A percentile compares a stretch with the other conserved stretches of the same genome.
Evolutionary conservation across 2,888 invertebrate genomes (phyloP).

Genomic region (Rhodophaea formosa): DNA sequence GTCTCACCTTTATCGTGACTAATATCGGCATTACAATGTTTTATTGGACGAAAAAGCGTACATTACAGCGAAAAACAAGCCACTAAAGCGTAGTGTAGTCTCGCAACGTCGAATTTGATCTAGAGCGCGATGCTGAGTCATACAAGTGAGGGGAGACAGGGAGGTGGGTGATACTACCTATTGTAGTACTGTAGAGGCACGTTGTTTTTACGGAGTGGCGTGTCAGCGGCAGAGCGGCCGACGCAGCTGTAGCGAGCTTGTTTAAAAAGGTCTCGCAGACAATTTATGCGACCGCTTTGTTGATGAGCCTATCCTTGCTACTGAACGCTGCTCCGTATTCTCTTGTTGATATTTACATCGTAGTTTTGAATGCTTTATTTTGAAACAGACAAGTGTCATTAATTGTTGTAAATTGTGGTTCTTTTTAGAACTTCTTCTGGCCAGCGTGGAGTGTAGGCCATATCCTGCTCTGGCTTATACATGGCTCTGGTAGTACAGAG

Average conservation of each 20-base stretch:
- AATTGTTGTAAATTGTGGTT: background rate
- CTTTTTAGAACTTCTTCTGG: too few species aligned
- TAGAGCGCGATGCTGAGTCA: conserved; percentile 69
- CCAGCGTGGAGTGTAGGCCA: too few species aligned
- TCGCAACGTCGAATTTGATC: conserved; percentile 72
- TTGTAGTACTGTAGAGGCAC: conserved; percentile 71
- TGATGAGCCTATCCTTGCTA: conserved; percentile 32
- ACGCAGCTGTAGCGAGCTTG: conserved; percentile 46
- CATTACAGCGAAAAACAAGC: conserved; percentile 68
- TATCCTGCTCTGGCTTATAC: too few species aligned
- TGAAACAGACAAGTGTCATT: background rate
- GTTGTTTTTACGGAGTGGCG: conserved; percentile 72
- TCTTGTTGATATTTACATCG: conserved; percentile 26
- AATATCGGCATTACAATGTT: conserved; percentile 60
- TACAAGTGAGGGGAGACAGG: conserved; percentile 48
- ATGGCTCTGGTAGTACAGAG: too few species aligned
- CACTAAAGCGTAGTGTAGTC: conserved; percentile 42
- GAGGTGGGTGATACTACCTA: conserved; percentile 57
- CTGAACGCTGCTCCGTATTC: conserved; percentile 32
- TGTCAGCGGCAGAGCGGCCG: conserved; percentile 64
- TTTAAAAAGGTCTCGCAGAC: conserved; percentile 45
- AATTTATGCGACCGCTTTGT: conserved; percentile 48
- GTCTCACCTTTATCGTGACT: conserved; percentile 42
- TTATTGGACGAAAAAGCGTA: conserved; percentile 55
- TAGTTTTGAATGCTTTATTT: background rate